Percentiles rank a stretch among this genome's conserved stretches.
phyloP scores from a whole-genome alignment of 2,797 vertebrate genomes.

The Molossus molossus region DNA sequence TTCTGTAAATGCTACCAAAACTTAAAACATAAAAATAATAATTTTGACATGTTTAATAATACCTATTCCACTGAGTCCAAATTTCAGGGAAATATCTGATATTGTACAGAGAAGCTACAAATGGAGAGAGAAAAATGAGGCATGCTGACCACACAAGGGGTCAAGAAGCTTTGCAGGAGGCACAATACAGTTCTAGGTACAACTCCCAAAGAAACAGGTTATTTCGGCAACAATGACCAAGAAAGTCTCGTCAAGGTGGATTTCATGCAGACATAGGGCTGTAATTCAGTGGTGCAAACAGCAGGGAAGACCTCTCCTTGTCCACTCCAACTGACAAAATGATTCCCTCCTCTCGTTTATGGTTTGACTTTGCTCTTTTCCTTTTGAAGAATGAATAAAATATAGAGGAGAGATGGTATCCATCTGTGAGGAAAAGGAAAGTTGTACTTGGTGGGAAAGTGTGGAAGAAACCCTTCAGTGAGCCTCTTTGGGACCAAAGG shows the following conservation, averaged over 20 bases:
- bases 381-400: conserved; percentile 52
- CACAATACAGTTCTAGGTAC: not conserved
- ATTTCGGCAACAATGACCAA: conserved; percentile 57
- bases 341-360: conserved; percentile 20
- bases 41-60: conserved; percentile 31
- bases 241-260: conserved; percentile 69
- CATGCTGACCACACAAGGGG: not conserved
- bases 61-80: not conserved
- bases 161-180: not conserved
- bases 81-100: not conserved
- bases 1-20: not conserved
- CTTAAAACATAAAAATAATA: not conserved
- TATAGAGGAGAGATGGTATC: not conserved
- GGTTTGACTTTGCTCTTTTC: conserved; percentile 15
- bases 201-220: not conserved
- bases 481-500: not conserved
- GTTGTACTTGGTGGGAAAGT: not conserved
- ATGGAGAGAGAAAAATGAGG: not conserved
- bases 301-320: conserved; percentile 44
- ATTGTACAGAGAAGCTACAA: not conserved
- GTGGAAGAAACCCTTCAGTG: not conserved
- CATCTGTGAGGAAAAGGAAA: not conserved
- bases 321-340: conserved; percentile 33
- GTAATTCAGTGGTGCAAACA: conserved; percentile 39
- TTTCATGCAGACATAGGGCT: conserved; percentile 48